Conservation (phyloP, 1,140 invertebrate species). For the Drosophila jambulina region DNA sequence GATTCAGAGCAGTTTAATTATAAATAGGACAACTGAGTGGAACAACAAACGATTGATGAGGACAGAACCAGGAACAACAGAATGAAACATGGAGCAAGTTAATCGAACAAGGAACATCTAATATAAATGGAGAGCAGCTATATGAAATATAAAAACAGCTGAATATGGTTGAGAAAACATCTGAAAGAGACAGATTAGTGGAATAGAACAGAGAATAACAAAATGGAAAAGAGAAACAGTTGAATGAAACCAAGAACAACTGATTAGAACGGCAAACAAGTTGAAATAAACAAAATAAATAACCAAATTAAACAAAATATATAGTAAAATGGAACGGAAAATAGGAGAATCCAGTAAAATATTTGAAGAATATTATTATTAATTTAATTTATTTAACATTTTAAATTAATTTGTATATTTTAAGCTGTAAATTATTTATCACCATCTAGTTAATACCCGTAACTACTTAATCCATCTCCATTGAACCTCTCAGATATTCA, state of each 20-base stretch:
- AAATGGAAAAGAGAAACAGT: neutral
- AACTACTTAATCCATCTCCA: too few species aligned
- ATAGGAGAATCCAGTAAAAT: neutral
- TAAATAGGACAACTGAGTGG: neutral
- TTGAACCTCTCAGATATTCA: neutral
- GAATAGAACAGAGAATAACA: neutral
- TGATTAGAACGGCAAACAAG: too few species aligned
- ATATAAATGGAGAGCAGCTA: too few species aligned
- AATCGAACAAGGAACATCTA: too few species aligned
- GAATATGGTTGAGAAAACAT: neutral
- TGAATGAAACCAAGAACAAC: neutral
- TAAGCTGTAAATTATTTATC: neutral
- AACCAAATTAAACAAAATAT: too few species aligned
- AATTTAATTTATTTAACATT: too few species aligned
- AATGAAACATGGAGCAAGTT: neutral
- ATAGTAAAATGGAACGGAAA: too few species aligned
- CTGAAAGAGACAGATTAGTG: neutral
- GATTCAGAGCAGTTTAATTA: too few species aligned
- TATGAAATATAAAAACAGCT: too few species aligned
- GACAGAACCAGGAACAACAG: neutral
- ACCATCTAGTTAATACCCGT: too few species aligned
- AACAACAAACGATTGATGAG: neutral
- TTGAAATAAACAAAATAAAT: too few species aligned
- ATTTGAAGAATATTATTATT: neutral
- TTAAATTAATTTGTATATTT: too few species aligned